Evolutionary conservation across 2,888 invertebrate species (phyloP).

Genomic region (Andrena fulva): DNA sequence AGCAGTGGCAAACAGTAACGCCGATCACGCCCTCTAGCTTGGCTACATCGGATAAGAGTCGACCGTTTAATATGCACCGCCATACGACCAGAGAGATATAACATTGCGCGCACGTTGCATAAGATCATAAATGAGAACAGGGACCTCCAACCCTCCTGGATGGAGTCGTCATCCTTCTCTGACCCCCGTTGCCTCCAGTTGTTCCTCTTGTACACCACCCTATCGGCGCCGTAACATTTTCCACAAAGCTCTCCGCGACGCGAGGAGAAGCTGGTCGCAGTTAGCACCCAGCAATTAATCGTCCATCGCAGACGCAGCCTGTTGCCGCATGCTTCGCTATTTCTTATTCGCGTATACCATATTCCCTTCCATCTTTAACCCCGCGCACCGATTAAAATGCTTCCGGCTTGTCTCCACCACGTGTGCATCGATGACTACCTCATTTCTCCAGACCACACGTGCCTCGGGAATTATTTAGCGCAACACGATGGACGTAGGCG

Average conservation of each 20-base stretch:
- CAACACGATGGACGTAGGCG: no score
- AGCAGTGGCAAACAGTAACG: slow-evolving; percentile 55
- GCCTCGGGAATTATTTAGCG: background rate
- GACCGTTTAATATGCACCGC: slow-evolving; percentile 77
- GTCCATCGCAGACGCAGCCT: slow-evolving; percentile 35
- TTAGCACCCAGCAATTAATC: slow-evolving; percentile 44
- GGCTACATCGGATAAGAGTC: slow-evolving; percentile 69
- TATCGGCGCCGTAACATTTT: slow-evolving; percentile 23
- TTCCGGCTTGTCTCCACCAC: background rate
- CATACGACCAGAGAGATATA: slow-evolving; percentile 72
- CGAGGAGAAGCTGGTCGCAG: slow-evolving; percentile 21
- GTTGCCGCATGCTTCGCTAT: slow-evolving; percentile 12
- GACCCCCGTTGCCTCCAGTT: slow-evolving; percentile 52
- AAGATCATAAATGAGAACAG: slow-evolving; percentile 80
- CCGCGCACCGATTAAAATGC: slow-evolving; percentile 3
- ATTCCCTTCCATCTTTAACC: slow-evolving; percentile 2
- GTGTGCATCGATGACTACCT: no score
- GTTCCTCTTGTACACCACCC: slow-evolving; percentile 21
- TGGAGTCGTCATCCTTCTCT: slow-evolving; percentile 78
- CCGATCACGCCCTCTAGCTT: slow-evolving; percentile 65
- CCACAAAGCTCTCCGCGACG: background rate
- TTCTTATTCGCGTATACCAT: background rate
- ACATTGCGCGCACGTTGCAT: slow-evolving; percentile 81
- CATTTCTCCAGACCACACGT: no score
- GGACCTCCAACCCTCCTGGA: slow-evolving; percentile 75